Evolutionary conservation across 92 coral and sea anemone species (phyloP).

Genomic region (Parazoanthus darwini): DNA sequence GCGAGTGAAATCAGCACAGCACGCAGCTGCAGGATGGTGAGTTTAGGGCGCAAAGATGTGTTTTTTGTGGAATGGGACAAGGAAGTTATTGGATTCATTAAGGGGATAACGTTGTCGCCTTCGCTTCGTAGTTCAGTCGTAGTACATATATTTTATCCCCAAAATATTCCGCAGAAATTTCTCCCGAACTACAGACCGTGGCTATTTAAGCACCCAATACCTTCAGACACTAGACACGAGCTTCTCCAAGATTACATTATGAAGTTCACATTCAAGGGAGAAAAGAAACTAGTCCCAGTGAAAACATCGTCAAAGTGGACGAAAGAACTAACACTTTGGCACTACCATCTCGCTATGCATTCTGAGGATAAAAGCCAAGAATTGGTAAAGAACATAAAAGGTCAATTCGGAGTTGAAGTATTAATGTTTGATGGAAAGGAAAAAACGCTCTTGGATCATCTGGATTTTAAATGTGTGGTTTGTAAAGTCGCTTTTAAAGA

Average conservation of each 20-base stretch:
- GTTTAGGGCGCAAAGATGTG: constrained; percentile 25
- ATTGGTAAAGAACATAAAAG: constrained; percentile 35
- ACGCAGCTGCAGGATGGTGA: background rate
- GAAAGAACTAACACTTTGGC: constrained; percentile 10
- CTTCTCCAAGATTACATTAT: constrained; percentile 51
- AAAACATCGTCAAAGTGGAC: constrained; percentile 12
- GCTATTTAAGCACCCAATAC: constrained; percentile 71
- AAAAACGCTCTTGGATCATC: constrained; percentile 45
- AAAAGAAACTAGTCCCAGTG: background rate
- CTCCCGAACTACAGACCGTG: constrained; percentile 75
- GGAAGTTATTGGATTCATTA: constrained; percentile 51
- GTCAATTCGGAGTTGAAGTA: constrained; percentile 19
- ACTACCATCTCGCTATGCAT: constrained; percentile 42
- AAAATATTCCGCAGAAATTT: constrained; percentile 44
- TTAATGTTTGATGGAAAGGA: constrained; percentile 7
- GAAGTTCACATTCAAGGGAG: constrained; percentile 46
- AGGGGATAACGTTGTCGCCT: constrained; percentile 65
- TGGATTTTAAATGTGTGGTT: constrained; percentile 59
- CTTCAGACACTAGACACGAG: constrained; percentile 21
- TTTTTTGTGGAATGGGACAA: constrained; percentile 74
- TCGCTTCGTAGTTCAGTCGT: constrained; percentile 60
- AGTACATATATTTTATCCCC: constrained; percentile 72
- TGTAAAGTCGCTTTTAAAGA: constrained; percentile 66
- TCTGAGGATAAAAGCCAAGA: constrained; percentile 31
- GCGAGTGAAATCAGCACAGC: background rate